These are phyloP conservation scores for Pammene fasciana DNA, from an alignment of 2,888 invertebrate genomes.

Conservation along the genomic window DNA sequence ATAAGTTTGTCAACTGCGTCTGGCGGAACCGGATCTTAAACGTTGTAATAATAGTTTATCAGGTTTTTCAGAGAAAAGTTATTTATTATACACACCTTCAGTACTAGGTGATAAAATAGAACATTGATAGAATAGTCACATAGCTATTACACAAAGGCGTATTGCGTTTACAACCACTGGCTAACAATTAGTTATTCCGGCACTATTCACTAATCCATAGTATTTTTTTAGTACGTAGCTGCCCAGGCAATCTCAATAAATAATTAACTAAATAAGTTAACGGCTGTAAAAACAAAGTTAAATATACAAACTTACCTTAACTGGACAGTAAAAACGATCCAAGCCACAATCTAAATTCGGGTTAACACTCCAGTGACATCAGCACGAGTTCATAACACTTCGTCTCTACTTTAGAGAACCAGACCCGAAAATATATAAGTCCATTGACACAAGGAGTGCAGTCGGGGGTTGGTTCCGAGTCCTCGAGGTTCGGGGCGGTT, in stretches of 20 bases:
- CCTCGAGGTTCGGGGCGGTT: constrained; percentile 53
- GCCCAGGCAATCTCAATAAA: background rate
- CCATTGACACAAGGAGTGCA: constrained; percentile 58
- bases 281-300: background rate
- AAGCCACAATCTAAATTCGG: constrained; percentile 77
- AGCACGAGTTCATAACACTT: constrained; percentile 79
- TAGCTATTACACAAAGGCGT: too few species aligned
- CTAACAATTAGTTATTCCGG: too few species aligned
- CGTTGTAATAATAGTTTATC: background rate
- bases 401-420: constrained; percentile 67
- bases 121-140: background rate
- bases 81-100: too few species aligned
- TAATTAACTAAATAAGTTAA: background rate
- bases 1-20: background rate
- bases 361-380: constrained; percentile 78
- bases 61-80: background rate
- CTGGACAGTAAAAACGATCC: constrained; percentile 72
- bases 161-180: too few species aligned
- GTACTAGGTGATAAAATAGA: too few species aligned
- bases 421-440: constrained; percentile 57
- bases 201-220: background rate
- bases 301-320: constrained; percentile 64
- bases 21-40: background rate
- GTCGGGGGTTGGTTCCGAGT: constrained; percentile 55
- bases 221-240: background rate